These are phyloP conservation scores for Heliothis virescens DNA, from an alignment of 1,140 invertebrate genomes.

Conservation along the genomic window DNA sequence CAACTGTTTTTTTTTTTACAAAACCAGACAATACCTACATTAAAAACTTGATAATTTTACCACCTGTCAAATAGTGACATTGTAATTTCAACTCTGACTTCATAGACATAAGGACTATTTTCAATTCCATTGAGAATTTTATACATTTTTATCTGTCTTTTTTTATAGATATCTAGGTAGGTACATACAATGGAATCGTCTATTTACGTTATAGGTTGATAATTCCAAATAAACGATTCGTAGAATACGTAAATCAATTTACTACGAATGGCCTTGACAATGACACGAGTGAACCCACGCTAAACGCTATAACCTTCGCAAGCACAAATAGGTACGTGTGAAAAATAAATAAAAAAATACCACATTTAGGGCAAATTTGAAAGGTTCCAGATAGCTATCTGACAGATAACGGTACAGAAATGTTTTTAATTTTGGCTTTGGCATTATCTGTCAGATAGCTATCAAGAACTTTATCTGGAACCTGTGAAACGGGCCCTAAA, in stretches of 20 bases:
- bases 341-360: no score
- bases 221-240: not conserved
- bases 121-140: not conserved
- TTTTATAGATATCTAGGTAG: not conserved
- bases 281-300: not conserved
- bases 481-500: no score
- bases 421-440: no score
- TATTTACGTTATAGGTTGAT: not conserved
- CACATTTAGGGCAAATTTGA: no score
- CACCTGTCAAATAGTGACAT: not conserved
- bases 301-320: not conserved
- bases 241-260: not conserved
- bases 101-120: not conserved
- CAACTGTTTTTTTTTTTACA: constrained; percentile 4
- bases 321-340: no score
- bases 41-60: constrained; percentile 10
- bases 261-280: constrained; percentile 9
- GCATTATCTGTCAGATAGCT: no score
- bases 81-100: not conserved
- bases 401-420: no score
- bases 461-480: no score
- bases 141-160: not conserved
- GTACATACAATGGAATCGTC: not conserved
- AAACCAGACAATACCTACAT: constrained; percentile 11
- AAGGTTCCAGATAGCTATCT: no score